Conservation (phyloP, 2,113 vertebrate genomes). For the Dryoscopus gambensis region DNA sequence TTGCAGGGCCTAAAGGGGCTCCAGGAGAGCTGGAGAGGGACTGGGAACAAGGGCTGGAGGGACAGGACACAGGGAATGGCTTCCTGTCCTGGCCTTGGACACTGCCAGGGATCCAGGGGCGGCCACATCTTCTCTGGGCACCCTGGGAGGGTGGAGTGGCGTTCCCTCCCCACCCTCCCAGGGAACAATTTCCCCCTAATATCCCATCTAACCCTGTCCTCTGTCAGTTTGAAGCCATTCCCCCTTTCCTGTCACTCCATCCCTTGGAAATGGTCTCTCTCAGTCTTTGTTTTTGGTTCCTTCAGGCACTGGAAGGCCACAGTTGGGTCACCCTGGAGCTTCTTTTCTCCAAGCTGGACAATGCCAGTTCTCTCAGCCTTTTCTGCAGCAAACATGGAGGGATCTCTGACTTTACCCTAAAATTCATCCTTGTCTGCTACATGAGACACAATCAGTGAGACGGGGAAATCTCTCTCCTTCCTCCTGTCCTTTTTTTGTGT, state of each 20-base stretch:
- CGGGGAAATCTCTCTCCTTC: neutral
- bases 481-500: neutral
- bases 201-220: neutral
- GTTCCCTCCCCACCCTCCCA: neutral
- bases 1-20: neutral
- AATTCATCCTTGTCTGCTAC: neutral
- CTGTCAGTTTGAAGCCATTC: neutral
- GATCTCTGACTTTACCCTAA: neutral
- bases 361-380: neutral
- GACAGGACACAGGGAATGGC: neutral
- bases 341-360: neutral
- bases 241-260: neutral
- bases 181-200: rapidly evolving
- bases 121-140: neutral
- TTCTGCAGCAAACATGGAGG: neutral
- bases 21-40: neutral
- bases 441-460: rapidly evolving
- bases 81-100: neutral
- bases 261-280: neutral
- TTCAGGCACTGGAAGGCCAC: neutral
- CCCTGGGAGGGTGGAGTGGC: too few species aligned
- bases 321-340: neutral
- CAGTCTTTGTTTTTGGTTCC: neutral
- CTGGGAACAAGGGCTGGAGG: neutral
- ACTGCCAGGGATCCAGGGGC: neutral